These are phyloP conservation scores for Hycleus phaleratus DNA, from an alignment of 1,140 invertebrate species.

Conservation along the genomic window DNA sequence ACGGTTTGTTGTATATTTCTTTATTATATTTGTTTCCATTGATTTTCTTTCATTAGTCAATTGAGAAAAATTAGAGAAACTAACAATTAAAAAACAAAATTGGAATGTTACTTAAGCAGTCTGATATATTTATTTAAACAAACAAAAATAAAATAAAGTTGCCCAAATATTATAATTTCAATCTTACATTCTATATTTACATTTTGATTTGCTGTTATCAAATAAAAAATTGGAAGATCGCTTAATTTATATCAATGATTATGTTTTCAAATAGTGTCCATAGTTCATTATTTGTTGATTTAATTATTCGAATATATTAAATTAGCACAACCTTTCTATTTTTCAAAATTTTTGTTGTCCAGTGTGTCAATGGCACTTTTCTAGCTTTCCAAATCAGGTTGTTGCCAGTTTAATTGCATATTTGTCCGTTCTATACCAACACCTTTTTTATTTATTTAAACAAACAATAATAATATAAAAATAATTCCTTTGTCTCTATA, in stretches of 20 bases:
- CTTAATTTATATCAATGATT: slow-evolving; percentile 10
- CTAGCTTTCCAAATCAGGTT: slow-evolving; percentile 1
- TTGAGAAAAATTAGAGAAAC: too few species aligned
- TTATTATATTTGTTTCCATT: background rate
- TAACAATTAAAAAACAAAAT: slow-evolving; percentile 6
- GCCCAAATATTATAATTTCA: background rate
- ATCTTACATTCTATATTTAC: slow-evolving; percentile 22
- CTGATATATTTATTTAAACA: background rate
- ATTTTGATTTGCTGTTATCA: slow-evolving; percentile 7
- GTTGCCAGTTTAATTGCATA: slow-evolving; percentile 1
- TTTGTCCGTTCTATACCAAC: too few species aligned
- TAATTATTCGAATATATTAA: background rate
- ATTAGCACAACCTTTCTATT: background rate
- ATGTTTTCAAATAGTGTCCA: background rate
- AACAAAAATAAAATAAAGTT: slow-evolving; percentile 2
- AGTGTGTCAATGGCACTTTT: slow-evolving; percentile 21
- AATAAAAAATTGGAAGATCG: slow-evolving; percentile 19
- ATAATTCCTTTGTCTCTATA: background rate
- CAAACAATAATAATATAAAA: slow-evolving; percentile 11
- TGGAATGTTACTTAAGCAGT: slow-evolving; percentile 5
- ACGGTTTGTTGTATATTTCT: slow-evolving; percentile 14
- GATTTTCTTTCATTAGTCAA: background rate
- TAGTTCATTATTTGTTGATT: background rate
- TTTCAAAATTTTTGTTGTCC: background rate
- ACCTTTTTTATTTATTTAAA: background rate